Conservation (phyloP, 2,113 vertebrate species). For the Phylloscopus whistleri region DNA sequence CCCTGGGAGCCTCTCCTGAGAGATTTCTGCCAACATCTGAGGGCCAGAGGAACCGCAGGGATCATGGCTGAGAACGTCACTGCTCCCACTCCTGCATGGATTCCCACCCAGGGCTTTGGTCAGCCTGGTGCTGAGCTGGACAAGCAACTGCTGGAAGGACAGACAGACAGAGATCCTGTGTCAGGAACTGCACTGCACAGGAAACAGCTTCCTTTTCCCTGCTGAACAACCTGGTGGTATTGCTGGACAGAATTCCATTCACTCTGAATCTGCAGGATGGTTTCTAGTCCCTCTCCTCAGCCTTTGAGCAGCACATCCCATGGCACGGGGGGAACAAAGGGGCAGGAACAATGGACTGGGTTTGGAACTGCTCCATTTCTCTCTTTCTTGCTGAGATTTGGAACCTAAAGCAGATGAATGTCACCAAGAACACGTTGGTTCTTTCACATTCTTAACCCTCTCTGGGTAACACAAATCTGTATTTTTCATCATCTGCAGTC, state of each 20-base stretch:
- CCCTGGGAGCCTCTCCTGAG: neutral
- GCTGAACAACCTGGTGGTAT: neutral
- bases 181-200: neutral
- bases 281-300: neutral
- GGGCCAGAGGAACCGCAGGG: rapidly evolving
- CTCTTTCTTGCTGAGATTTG: neutral
- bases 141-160: neutral
- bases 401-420: neutral
- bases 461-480: neutral
- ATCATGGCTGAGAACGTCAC: rapidly evolving
- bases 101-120: neutral
- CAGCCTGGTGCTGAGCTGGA: neutral
- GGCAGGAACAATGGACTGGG: neutral
- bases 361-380: neutral
- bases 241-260: neutral
- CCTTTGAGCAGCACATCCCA: neutral
- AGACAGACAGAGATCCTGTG: neutral
- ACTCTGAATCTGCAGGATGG: neutral
- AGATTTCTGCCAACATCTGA: neutral
- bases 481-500: neutral
- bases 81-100: rapidly evolving
- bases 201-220: neutral
- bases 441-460: neutral
- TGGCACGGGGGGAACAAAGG: neutral
- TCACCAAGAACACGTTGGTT: neutral